Evolutionary conservation across 2,113 vertebrate genomes (phyloP).

Genomic region (Climacteris rufus): DNA sequence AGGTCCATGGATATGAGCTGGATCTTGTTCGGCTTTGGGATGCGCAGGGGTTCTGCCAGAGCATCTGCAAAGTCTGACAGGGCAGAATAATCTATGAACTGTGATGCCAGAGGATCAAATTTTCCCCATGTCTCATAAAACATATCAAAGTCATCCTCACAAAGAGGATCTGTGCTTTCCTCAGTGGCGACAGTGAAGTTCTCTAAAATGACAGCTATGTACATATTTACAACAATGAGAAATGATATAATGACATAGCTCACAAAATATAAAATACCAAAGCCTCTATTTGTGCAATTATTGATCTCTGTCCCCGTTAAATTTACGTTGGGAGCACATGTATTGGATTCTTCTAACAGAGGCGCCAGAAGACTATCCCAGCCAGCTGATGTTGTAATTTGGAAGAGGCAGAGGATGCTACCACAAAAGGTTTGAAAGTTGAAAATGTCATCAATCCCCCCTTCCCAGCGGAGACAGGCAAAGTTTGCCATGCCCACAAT

Average conservation of each 20-base stretch:
- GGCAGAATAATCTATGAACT: slow-evolving; percentile 89
- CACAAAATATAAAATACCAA: slow-evolving; percentile 91
- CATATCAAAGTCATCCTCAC: slow-evolving; percentile 97
- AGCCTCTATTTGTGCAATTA: slow-evolving; percentile 65
- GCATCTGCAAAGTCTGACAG: slow-evolving; percentile 88
- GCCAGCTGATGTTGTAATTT: slow-evolving; percentile 95
- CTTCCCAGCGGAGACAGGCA: slow-evolving; percentile 72
- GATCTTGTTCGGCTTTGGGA: slow-evolving; percentile 89
- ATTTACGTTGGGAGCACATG: slow-evolving; percentile 14
- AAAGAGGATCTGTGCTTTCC: slow-evolving; percentile 90
- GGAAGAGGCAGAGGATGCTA: slow-evolving; percentile 96
- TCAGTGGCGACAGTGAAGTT: slow-evolving; percentile 95
- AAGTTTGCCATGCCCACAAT: slow-evolving; percentile 97
- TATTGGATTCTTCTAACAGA: slow-evolving; percentile 72
- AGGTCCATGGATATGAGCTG: slow-evolving; percentile 92
- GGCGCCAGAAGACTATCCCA: slow-evolving; percentile 88
- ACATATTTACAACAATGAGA: slow-evolving; percentile 97
- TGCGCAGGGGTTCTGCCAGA: slow-evolving; percentile 85
- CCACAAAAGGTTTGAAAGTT: slow-evolving; percentile 91
- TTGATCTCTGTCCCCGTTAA: not conserved
- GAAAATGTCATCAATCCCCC: slow-evolving; percentile 87
- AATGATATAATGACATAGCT: slow-evolving; percentile 95
- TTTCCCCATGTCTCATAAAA: slow-evolving; percentile 98
- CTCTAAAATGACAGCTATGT: slow-evolving; percentile 96
- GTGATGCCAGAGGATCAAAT: slow-evolving; percentile 90